Percentiles rank a stretch among this genome's conserved stretches.
phyloP scores from a whole-genome alignment of 2,888 invertebrate species.

The Athalia circularis region DNA sequence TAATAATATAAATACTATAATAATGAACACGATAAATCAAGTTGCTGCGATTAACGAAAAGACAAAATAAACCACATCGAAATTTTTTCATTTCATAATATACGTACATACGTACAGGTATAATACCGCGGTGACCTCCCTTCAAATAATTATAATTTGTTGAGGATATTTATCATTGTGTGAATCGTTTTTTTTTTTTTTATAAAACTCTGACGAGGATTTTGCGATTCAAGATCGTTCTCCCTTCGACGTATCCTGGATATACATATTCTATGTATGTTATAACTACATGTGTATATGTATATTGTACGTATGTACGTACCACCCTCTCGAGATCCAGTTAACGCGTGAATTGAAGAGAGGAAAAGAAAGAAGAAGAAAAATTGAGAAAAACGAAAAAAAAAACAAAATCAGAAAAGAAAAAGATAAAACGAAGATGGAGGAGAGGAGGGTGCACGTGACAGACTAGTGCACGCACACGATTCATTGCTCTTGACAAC shows the following conservation, averaged over 20 bases:
- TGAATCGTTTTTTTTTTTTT: conserved; percentile 13
- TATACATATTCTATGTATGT: neutral
- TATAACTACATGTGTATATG: neutral
- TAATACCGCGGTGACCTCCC: too few species aligned
- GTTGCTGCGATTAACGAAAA: too few species aligned
- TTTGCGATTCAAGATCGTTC: neutral
- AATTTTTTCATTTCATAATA: neutral
- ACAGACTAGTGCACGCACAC: conserved; percentile 37
- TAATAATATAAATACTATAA: too few species aligned
- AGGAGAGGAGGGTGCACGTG: conserved; percentile 22
- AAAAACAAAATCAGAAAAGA: neutral
- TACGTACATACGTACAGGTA: neutral
- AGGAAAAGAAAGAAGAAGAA: too few species aligned
- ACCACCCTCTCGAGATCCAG: conserved; percentile 33
- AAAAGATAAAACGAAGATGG: too few species aligned
- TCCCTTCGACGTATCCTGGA: neutral
- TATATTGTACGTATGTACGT: neutral
- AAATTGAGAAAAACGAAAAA: neutral
- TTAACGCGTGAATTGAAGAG: neutral
- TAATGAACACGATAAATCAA: too few species aligned
- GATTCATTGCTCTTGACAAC: conserved; percentile 42
- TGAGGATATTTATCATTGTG: too few species aligned
- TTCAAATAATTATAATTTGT: too few species aligned
- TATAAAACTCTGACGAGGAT: neutral
- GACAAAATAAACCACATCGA: too few species aligned